Percentiles rank a stretch among this genome's conserved stretches.
Evolutionary conservation across 2,888 invertebrate species (phyloP).

Genomic region (Himalopsyche anomala): DNA sequence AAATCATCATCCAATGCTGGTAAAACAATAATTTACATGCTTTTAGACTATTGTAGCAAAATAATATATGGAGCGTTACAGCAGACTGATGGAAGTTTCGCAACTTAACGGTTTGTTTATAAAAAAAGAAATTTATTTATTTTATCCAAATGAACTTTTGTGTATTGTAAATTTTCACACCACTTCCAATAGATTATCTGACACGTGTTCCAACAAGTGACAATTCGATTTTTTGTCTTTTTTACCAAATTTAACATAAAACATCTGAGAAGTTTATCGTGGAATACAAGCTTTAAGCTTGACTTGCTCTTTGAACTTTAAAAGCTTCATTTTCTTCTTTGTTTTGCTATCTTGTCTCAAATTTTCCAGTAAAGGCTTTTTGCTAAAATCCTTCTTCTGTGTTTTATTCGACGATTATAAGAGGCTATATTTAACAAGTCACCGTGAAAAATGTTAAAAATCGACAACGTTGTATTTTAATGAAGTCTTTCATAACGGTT

Average conservation of each 20-base stretch:
- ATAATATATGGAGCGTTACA: too few relatives aligned
- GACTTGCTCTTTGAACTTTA: slow-evolving; percentile 10
- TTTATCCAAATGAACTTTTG: too few relatives aligned
- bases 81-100: too few relatives aligned
- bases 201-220: too few relatives aligned
- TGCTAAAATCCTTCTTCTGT: slow-evolving; percentile 9
- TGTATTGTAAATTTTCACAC: too few relatives aligned
- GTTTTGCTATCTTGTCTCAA: slow-evolving; percentile 31
- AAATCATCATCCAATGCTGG: too few relatives aligned
- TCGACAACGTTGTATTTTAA: slow-evolving; percentile 10
- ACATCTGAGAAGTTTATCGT: not conserved
- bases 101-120: too few relatives aligned
- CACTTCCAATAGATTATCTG: too few relatives aligned
- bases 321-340: slow-evolving; percentile 28
- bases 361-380: slow-evolving; percentile 14
- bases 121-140: too few relatives aligned
- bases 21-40: too few relatives aligned
- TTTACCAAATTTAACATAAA: not conserved
- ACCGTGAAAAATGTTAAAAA: slow-evolving; percentile 20
- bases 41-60: too few relatives aligned
- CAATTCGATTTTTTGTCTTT: not conserved
- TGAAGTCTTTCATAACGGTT: not conserved
- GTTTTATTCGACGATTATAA: slow-evolving; percentile 22
- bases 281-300: not conserved
- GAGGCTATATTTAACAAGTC: slow-evolving; percentile 20